phyloP scores from a whole-genome alignment of 2,888 invertebrate genomes.

The Lysandra coridon region DNA sequence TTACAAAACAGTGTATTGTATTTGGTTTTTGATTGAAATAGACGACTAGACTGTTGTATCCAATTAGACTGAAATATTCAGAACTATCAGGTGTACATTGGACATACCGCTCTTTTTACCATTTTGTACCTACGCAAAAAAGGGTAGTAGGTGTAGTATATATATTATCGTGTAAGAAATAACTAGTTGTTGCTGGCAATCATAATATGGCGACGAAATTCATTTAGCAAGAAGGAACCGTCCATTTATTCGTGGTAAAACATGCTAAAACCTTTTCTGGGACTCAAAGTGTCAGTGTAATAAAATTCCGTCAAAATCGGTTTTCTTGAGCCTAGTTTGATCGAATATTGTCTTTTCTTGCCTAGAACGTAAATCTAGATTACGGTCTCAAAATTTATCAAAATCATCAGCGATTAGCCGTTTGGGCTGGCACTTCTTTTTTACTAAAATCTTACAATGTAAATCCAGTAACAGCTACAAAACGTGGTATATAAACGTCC shows the following conservation, averaged over 20 bases:
- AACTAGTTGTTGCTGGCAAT: background rate
- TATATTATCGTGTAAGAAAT: background rate
- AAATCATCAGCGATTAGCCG: background rate
- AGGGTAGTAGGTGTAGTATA: background rate
- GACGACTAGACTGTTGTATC: background rate
- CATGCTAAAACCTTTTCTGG: no score
- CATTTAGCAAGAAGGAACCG: no score
- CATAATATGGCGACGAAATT: background rate
- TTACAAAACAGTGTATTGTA: conserved; percentile 9
- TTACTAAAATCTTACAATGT: background rate
- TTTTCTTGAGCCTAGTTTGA: background rate
- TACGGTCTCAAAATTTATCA: background rate
- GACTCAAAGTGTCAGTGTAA: background rate
- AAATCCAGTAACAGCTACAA: background rate
- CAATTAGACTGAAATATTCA: background rate
- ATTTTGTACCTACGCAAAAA: background rate
- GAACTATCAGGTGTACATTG: background rate
- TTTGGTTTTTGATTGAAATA: conserved; percentile 8
- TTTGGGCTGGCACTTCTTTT: background rate
- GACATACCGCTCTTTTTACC: background rate
- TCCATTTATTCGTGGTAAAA: no score
- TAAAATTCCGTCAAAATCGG: background rate
- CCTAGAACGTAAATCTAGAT: background rate
- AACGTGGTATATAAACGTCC: background rate
- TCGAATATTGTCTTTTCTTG: background rate